These are phyloP conservation scores for Eupithecia vulgata DNA, from an alignment of 2,888 invertebrate genomes.

Conservation along the genomic window DNA sequence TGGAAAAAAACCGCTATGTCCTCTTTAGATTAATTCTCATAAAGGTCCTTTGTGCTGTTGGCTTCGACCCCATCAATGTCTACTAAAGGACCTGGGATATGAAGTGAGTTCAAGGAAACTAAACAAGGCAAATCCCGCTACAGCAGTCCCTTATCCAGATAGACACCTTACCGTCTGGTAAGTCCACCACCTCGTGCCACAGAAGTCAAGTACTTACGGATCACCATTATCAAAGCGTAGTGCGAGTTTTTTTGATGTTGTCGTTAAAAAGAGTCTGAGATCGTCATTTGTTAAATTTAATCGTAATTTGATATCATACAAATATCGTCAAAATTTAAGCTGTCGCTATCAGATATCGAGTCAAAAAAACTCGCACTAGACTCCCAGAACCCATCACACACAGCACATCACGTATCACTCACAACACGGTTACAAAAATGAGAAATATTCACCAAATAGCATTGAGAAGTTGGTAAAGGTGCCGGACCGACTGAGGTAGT, in stretches of 20 bases:
- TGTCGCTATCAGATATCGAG: background rate
- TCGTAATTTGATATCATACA: background rate
- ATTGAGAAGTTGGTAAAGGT: constrained; percentile 97
- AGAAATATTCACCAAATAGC: constrained; percentile 91
- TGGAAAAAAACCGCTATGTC: too few relatives aligned
- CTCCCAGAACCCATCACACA: constrained; percentile 31
- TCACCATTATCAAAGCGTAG: constrained; percentile 26
- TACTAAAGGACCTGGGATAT: too few relatives aligned
- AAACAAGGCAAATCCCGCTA: too few relatives aligned
- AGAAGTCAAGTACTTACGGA: constrained; percentile 49
- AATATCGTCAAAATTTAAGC: background rate
- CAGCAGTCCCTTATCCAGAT: constrained; percentile 29
- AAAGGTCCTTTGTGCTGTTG: too few relatives aligned
- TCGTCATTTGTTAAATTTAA: background rate
- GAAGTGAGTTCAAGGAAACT: too few relatives aligned
- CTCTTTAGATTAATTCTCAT: too few relatives aligned
- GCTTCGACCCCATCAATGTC: too few relatives aligned
- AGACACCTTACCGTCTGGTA: background rate
- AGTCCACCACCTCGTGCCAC: background rate
- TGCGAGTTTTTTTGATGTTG: background rate
- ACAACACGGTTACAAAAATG: constrained; percentile 54
- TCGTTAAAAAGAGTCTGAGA: background rate
- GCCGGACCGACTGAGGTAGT: constrained; percentile 95
- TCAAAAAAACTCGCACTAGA: constrained; percentile 10
- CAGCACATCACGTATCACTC: constrained; percentile 55